phyloP scores from a whole-genome alignment of 2,113 vertebrate species.

The Silurus asotus region DNA sequence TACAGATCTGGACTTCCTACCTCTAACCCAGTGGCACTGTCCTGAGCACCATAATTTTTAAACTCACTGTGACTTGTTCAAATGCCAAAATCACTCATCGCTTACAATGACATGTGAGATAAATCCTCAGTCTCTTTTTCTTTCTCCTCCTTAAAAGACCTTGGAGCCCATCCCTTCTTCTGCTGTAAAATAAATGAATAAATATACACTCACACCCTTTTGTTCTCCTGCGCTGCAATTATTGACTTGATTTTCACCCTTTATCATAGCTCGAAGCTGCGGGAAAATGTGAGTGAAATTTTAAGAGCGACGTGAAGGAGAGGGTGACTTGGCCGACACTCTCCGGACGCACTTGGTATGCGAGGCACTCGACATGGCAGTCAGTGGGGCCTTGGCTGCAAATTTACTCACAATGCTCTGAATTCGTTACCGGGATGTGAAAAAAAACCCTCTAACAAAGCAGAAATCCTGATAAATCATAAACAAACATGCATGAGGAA shows the following conservation, averaged over 20 bases:
- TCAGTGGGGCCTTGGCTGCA: constrained; percentile 63
- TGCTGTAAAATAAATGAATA: constrained; percentile 70
- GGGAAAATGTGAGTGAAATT: constrained; percentile 66
- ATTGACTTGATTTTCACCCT: constrained; percentile 71
- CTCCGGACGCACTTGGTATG: constrained; percentile 74
- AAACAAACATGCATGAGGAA: background rate
- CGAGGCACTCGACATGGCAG: constrained; percentile 53
- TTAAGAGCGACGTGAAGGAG: constrained; percentile 59
- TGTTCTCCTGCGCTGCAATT: constrained; percentile 57
- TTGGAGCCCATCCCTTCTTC: constrained; percentile 65
- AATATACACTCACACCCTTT: constrained; percentile 60
- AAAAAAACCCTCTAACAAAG: constrained; percentile 10
- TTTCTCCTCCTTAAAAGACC: constrained; percentile 59
- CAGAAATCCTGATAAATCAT: constrained; percentile 32
- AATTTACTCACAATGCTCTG: constrained; percentile 66
- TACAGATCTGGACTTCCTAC: background rate
- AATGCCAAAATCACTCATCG: constrained; percentile 41
- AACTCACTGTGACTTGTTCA: constrained; percentile 25
- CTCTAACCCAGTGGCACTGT: too few species aligned
- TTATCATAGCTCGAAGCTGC: constrained; percentile 57
- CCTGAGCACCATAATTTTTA: constrained; percentile 16
- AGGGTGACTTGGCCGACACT: constrained; percentile 56
- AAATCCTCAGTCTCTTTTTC: constrained; percentile 44
- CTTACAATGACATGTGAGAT: constrained; percentile 60
- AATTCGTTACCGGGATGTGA: constrained; percentile 53